Evolutionary conservation across 1,140 invertebrate species (phyloP), one percentile per base, ranked within the genome.

Genomic region (Procambarus virginalis): DNA sequence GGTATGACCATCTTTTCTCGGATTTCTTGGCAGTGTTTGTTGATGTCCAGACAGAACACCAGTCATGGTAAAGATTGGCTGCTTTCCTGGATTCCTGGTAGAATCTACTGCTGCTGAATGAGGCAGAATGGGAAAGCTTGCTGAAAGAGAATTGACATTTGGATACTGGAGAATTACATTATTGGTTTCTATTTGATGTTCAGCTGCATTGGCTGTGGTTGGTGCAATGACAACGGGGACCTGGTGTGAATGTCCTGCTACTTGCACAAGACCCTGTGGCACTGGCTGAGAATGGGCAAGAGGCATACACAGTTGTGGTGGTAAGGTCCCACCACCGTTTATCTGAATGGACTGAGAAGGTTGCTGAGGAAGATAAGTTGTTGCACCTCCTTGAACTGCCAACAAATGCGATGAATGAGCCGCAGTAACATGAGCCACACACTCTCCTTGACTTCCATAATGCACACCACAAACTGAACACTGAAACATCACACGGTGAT

Each of bases 401-500:
- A 86, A 22, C 17, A 86, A 64, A 48, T 79, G 89, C 12, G 89
- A 80, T 45, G 76, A 60, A 49, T 84, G 77, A 55, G 60, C 9
- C 14, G 83, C 34, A 20, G 89, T 75, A 2, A 89, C 81, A 51
- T 89, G 86, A 46, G 80, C 70, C 8, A 81, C 58, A 81, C 82
- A 84, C n/a, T 70, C 83, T 17, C 49, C 78, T 78, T 90, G 89
- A 75, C 84, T 85, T 45, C 48, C 45, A 58, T 90, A 90, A 22
- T 85, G 75, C 14, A 85, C 14, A 10, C 82, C 89, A 86, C 89
- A 90, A 2, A 90, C 68, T 4, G 77, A 85, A 48, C 89, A 90
- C 77, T 90, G 89, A 58, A 85, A 90, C 51, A 90, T 46, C 34
- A 85, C 77, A 17, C n/a, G 88, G 12, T 84, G 88, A 46, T 64